These are phyloP conservation scores for Chouioia cunea DNA, from an alignment of 2,888 invertebrate genomes.

Conservation along the genomic window DNA sequence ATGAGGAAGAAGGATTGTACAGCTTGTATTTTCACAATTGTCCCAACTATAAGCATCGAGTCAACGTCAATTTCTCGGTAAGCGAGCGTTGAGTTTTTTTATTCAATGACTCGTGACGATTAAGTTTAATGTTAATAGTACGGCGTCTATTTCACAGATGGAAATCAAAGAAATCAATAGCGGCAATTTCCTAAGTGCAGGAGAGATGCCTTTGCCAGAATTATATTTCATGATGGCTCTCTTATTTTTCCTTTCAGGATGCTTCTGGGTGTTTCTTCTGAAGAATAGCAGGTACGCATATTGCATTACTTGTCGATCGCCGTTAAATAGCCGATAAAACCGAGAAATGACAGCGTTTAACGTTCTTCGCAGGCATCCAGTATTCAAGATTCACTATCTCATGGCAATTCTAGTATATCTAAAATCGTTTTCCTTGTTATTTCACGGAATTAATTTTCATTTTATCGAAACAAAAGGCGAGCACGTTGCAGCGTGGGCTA, in stretches of 20 bases:
- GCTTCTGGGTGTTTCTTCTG: constrained; percentile 92
- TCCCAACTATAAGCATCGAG: constrained; percentile 74
- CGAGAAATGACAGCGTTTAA: constrained; percentile 26
- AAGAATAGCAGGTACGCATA: constrained; percentile 78
- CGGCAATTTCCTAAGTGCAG: constrained; percentile 91
- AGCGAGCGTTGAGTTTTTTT: constrained; percentile 63
- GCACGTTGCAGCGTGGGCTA: constrained; percentile 97
- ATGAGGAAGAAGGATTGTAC: constrained; percentile 91
- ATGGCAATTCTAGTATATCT: constrained; percentile 95
- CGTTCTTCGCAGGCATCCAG: constrained; percentile 75
- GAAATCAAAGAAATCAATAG: constrained; percentile 89
- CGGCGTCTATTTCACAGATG: constrained; percentile 71
- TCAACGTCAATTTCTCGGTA: constrained; percentile 80
- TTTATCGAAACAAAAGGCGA: constrained; percentile 93
- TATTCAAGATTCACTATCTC: constrained; percentile 95
- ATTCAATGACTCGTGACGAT: not conserved
- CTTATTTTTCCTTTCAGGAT: constrained; percentile 88
- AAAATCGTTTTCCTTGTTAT: constrained; percentile 91
- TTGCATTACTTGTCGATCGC: no score
- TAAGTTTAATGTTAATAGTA: constrained; percentile 11
- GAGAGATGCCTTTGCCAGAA: constrained; percentile 95
- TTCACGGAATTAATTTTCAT: constrained; percentile 95
- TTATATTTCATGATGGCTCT: constrained; percentile 93
- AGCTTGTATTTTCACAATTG: constrained; percentile 97
- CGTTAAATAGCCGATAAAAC: not conserved